A percentile compares a stretch with the other conserved stretches of the same genome.
Conservation (phyloP, 2,888 invertebrate species). For the Hirtodrosophila histrioides region DNA sequence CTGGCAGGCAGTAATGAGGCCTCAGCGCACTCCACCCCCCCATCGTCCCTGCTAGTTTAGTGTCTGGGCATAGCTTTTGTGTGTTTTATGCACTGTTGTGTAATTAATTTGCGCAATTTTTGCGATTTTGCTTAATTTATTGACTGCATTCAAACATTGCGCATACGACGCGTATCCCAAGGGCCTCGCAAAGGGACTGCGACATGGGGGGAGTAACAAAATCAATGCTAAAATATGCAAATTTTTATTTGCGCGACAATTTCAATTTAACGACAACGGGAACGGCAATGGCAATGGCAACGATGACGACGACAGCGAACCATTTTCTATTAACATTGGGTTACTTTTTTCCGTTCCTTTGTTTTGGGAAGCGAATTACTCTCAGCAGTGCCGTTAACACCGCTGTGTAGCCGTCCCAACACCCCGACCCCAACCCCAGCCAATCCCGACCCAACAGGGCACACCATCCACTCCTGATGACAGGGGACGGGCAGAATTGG, state of each 20-base stretch:
- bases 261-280: constrained; percentile 78
- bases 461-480: neutral
- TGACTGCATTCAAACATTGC: constrained; percentile 63
- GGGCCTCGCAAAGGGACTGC: constrained; percentile 30
- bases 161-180: constrained; percentile 67
- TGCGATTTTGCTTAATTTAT: constrained; percentile 60
- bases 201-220: constrained; percentile 29
- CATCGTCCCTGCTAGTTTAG: constrained; percentile 32
- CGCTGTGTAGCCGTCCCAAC: constrained; percentile 37
- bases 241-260: constrained; percentile 82
- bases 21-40: constrained; percentile 6
- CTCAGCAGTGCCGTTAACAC: constrained; percentile 82
- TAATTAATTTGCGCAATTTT: constrained; percentile 64
- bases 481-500: constrained; percentile 1
- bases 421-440: neutral
- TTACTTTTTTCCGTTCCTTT: constrained; percentile 38
- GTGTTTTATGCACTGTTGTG: constrained; percentile 59
- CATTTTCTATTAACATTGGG: constrained; percentile 74
- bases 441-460: constrained; percentile 29
- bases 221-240: constrained; percentile 83
- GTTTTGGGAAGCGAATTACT: constrained; percentile 69
- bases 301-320: constrained; percentile 47
- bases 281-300: constrained; percentile 31
- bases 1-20: constrained; percentile 75
- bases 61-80: constrained; percentile 32